A percentile compares a stretch with the other conserved stretches of the same genome.
phyloP scores from a whole-genome alignment of 2,797 vertebrate species.

The Sebastiscus tertius region DNA sequence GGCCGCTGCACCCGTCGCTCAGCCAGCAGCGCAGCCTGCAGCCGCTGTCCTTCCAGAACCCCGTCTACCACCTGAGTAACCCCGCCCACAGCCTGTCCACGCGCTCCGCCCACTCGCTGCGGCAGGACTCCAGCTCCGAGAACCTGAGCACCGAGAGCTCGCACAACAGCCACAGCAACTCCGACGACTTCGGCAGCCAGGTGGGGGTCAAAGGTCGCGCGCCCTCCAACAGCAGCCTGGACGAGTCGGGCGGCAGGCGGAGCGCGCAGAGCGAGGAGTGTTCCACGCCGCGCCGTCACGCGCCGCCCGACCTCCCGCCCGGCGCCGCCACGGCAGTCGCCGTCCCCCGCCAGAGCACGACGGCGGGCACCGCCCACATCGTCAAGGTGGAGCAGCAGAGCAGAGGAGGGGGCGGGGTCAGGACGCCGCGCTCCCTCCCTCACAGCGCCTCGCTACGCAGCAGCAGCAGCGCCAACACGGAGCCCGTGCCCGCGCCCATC shows the following conservation, averaged over 20 bases:
- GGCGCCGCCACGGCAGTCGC: conserved; percentile 76
- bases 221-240: conserved; percentile 90
- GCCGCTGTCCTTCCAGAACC: conserved; percentile 95
- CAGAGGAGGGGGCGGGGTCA: conserved; percentile 73
- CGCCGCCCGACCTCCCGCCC: conserved; percentile 38
- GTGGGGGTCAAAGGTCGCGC: conserved; percentile 55
- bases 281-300: conserved; percentile 71
- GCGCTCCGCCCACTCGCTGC: conserved; percentile 66
- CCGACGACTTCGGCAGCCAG: conserved; percentile 78
- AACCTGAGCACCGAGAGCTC: conserved; percentile 93
- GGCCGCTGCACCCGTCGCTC: conserved; percentile 88
- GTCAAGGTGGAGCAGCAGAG: conserved; percentile 85
- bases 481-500: conserved; percentile 73
- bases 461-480: conserved; percentile 84
- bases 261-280: conserved; percentile 87
- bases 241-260: conserved; percentile 83
- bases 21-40: conserved; percentile 90
- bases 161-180: conserved; percentile 87
- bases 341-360: conserved; percentile 88
- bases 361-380: conserved; percentile 89
- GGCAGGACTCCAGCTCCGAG: conserved; percentile 91
- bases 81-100: conserved; percentile 77
- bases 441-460: conserved; percentile 88
- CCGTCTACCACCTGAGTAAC: conserved; percentile 93
- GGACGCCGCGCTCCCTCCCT: conserved; percentile 81